A percentile compares a stretch with the other conserved stretches of the same genome.
These are phyloP conservation scores for Stenodema calcarata DNA, from an alignment of 2,888 invertebrate genomes.

Conservation along the genomic window DNA sequence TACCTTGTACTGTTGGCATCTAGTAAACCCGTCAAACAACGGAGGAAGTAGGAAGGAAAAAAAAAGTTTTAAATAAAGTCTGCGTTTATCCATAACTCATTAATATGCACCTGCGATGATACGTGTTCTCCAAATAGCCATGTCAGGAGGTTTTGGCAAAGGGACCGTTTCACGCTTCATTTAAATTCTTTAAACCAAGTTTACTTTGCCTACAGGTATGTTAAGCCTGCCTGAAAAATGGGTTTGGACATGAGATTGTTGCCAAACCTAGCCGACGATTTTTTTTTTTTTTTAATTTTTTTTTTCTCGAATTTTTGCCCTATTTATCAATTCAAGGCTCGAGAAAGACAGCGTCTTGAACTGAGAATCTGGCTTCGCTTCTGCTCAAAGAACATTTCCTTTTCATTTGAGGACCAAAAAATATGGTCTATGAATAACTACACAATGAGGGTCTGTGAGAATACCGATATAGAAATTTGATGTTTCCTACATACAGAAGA, in stretches of 20 bases:
- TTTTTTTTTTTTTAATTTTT: too few species aligned
- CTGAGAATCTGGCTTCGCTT: background rate
- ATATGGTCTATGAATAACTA: background rate
- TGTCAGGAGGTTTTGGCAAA: constrained; percentile 30
- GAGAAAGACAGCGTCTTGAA: background rate
- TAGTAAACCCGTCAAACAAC: background rate
- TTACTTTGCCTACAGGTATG: constrained; percentile 11
- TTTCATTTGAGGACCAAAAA: background rate
- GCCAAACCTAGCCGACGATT: constrained; percentile 4
- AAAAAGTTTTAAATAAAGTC: constrained; percentile 7
- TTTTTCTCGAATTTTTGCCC: background rate
- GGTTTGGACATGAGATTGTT: background rate
- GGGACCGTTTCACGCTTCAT: constrained; percentile 20
- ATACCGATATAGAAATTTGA: too few species aligned
- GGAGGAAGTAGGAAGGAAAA: background rate
- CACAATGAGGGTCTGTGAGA: too few species aligned
- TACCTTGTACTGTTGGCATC: constrained; percentile 11
- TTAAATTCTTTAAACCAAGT: constrained; percentile 18
- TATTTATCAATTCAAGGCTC: constrained; percentile 5
- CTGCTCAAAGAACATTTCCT: background rate
- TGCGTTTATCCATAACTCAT: constrained; percentile 15
- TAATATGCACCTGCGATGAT: constrained; percentile 38
- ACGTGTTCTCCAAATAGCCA: constrained; percentile 25
- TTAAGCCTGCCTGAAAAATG: background rate
- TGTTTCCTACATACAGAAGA: too few species aligned